Percentiles rank a stretch among this genome's conserved stretches.
Conservation (phyloP, 37 sponge, comb jelly and placozoan species). For the Mnemiopsis leidyi region DNA sequence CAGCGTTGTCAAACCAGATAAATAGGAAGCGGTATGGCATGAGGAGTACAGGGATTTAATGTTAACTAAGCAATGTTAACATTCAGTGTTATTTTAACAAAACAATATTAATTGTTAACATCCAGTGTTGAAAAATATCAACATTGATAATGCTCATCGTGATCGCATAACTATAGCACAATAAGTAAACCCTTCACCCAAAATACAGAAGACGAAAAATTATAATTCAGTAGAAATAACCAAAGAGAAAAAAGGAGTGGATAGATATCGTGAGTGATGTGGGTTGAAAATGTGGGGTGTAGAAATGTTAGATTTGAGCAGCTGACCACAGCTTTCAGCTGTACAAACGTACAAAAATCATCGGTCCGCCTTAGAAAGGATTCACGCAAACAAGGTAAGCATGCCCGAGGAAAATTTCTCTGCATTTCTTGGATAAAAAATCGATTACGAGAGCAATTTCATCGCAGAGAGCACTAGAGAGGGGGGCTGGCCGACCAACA, state of each 20-base stretch:
- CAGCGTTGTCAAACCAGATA: neutral
- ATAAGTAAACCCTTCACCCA: neutral
- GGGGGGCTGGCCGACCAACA: neutral
- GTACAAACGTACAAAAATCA: neutral
- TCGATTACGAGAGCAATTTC: neutral
- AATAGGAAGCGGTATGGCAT: neutral
- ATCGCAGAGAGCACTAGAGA: neutral
- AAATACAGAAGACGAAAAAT: neutral
- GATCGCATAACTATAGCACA: too few species aligned
- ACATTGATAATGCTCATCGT: too few species aligned
- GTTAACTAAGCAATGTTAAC: neutral
- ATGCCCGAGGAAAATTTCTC: neutral
- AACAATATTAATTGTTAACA: too few species aligned
- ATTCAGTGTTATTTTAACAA: neutral
- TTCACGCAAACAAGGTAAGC: neutral
- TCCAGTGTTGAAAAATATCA: too few species aligned
- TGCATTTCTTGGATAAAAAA: neutral
- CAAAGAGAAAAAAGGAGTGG: neutral
- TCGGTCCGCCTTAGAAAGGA: too few species aligned
- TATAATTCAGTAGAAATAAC: neutral
- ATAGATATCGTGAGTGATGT: neutral
- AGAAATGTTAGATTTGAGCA: neutral
- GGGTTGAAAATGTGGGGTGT: neutral
- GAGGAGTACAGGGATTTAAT: neutral
- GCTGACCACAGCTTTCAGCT: neutral